phyloP scores from a whole-genome alignment of 2,797 vertebrate species.

The Setipinna tenuifilis region DNA sequence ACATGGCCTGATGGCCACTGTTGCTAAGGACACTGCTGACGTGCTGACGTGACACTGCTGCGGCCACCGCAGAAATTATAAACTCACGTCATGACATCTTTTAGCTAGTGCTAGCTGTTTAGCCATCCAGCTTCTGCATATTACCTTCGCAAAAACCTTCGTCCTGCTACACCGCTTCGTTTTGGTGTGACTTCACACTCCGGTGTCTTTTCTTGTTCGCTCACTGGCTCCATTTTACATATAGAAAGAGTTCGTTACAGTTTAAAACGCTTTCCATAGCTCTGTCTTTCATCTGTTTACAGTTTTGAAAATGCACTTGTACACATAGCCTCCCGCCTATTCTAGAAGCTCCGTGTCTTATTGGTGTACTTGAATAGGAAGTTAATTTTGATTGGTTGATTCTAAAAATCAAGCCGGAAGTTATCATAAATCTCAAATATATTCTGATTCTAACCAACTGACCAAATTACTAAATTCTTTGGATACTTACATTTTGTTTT shows the following conservation, averaged over 20 bases:
- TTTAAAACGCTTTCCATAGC: too few species aligned
- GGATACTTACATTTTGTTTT: too few species aligned
- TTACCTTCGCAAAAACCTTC: slow-evolving; percentile 34
- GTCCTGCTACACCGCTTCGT: neutral
- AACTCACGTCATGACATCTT: neutral
- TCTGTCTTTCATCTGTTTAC: too few species aligned
- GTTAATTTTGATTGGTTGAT: neutral
- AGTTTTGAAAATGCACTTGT: neutral
- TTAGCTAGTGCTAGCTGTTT: neutral
- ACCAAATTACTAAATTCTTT: neutral
- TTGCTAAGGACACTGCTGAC: too few species aligned
- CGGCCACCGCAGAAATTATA: too few species aligned
- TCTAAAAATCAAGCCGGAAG: neutral
- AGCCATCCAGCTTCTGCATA: neutral
- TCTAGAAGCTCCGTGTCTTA: neutral
- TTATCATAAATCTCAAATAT: neutral
- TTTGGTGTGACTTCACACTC: slow-evolving; percentile 13
- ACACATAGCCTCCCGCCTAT: neutral
- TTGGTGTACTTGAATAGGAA: neutral
- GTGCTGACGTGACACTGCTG: too few species aligned
- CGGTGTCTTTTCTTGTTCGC: neutral
- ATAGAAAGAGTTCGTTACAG: neutral
- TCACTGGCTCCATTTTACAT: slow-evolving; percentile 16
- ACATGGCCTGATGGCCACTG: too few species aligned
- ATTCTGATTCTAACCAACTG: neutral